phyloP scores from a whole-genome alignment of 2,113 vertebrate genomes.

The Saccopteryx leptura region DNA sequence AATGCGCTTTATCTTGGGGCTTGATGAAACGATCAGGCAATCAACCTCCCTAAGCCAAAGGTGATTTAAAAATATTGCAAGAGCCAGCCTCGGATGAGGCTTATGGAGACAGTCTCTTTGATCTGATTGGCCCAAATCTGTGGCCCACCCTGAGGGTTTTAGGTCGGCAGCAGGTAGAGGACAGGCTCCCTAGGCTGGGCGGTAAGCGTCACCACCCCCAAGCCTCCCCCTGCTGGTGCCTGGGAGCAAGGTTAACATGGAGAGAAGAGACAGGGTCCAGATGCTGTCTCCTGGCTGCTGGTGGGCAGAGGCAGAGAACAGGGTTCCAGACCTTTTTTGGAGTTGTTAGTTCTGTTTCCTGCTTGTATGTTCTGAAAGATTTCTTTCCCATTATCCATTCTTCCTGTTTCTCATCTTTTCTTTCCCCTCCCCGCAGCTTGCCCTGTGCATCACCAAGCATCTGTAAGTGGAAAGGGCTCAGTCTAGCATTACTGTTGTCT shows the following conservation, averaged over 20 bases:
- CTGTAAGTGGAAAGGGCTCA: neutral
- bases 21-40: neutral
- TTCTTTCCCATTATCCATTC: neutral
- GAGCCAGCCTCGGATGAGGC: neutral
- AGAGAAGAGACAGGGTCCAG: neutral
- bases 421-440: neutral
- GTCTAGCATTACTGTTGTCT: neutral
- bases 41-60: conserved; percentile 24
- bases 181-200: neutral
- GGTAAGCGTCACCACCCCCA: rapidly evolving
- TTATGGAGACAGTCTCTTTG: neutral
- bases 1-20: neutral
- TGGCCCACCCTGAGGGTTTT: neutral
- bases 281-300: neutral
- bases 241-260: neutral
- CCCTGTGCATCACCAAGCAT: neutral
- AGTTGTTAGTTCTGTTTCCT: neutral
- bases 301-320: neutral
- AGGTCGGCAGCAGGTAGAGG: neutral
- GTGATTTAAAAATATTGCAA: neutral
- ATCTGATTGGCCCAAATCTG: neutral
- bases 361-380: neutral
- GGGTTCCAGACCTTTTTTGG: neutral
- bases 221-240: neutral
- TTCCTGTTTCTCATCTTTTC: neutral